These are phyloP conservation scores for Sciaenops ocellatus DNA, from an alignment of 2,797 vertebrate species.

Conservation along the genomic window DNA sequence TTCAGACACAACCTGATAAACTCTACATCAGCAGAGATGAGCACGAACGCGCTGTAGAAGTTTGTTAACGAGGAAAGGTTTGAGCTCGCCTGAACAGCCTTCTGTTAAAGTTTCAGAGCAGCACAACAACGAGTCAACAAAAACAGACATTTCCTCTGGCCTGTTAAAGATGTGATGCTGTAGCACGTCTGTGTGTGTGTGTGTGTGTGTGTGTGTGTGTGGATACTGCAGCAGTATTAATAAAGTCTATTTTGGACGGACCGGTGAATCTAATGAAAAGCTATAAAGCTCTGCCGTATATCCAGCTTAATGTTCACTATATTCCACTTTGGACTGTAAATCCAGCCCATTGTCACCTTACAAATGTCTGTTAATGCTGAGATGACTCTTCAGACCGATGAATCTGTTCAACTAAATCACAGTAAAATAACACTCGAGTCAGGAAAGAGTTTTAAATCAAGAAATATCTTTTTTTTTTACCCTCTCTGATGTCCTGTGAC, in stretches of 20 bases:
- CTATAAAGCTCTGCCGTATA: constrained; percentile 26
- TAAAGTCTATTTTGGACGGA: constrained; percentile 37
- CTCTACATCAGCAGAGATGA: neutral
- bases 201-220: neutral
- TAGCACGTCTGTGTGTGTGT: neutral
- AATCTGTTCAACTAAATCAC: constrained; percentile 40
- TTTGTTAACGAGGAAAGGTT: neutral
- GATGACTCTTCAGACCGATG: constrained; percentile 27
- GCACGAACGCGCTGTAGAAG: neutral
- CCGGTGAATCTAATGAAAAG: constrained; percentile 39
- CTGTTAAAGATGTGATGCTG: neutral
- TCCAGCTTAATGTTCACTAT: constrained; percentile 42
- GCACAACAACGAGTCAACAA: neutral
- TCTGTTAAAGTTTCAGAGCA: constrained; percentile 1
- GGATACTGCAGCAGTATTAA: constrained; percentile 35
- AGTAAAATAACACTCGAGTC: constrained; percentile 22
- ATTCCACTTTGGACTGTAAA: constrained; percentile 38
- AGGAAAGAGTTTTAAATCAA: constrained; percentile 4
- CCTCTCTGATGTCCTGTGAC: neutral
- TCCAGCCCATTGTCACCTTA: neutral
- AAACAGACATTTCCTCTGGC: neutral
- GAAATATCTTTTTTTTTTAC: neutral
- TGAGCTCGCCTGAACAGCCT: constrained; percentile 8
- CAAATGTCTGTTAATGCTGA: constrained; percentile 31
- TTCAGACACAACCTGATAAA: neutral